A percentile compares a stretch with the other conserved stretches of the same genome.
phyloP scores from a whole-genome alignment of 2,797 vertebrate genomes.

The Takifugu rubripes region DNA sequence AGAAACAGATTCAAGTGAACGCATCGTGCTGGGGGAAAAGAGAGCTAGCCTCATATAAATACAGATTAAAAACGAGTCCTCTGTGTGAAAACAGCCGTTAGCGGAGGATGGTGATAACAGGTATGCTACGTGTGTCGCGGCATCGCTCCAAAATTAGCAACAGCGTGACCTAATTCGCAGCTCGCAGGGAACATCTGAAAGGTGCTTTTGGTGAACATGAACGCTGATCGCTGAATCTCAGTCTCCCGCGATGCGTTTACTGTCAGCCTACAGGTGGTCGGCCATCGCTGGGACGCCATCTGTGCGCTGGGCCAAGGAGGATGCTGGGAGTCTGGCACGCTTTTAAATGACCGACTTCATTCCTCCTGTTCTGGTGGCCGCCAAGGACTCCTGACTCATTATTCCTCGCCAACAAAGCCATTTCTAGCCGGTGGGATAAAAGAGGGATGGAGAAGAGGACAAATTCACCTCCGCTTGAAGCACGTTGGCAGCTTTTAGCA shows the following conservation, averaged over 20 bases:
- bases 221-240: too few relatives aligned
- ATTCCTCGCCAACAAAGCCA: conserved; percentile 60
- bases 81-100: conserved; percentile 5
- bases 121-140: conserved; percentile 21
- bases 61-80: background rate
- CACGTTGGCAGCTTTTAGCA: conserved; percentile 56
- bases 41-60: too few relatives aligned
- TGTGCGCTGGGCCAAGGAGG: conserved; percentile 58
- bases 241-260: conserved; percentile 7
- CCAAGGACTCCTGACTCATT: conserved; percentile 56
- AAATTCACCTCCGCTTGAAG: conserved; percentile 64
- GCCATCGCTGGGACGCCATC: conserved; percentile 46
- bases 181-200: conserved; percentile 35
- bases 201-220: conserved; percentile 11
- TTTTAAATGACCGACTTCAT: conserved; percentile 38
- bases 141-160: conserved; percentile 47
- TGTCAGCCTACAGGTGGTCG: conserved; percentile 61
- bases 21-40: accelerated
- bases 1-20: too few relatives aligned
- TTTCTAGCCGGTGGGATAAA: conserved; percentile 48
- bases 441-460: conserved; percentile 51
- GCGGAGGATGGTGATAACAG: conserved; percentile 6
- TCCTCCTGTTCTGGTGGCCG: conserved; percentile 54
- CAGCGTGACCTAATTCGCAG: conserved; percentile 47
- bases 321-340: conserved; percentile 58